Percentiles rank a stretch among this genome's conserved stretches.
Evolutionary conservation across 1,140 invertebrate species (phyloP).

Genomic region (Drosophila sulfurigaster): DNA sequence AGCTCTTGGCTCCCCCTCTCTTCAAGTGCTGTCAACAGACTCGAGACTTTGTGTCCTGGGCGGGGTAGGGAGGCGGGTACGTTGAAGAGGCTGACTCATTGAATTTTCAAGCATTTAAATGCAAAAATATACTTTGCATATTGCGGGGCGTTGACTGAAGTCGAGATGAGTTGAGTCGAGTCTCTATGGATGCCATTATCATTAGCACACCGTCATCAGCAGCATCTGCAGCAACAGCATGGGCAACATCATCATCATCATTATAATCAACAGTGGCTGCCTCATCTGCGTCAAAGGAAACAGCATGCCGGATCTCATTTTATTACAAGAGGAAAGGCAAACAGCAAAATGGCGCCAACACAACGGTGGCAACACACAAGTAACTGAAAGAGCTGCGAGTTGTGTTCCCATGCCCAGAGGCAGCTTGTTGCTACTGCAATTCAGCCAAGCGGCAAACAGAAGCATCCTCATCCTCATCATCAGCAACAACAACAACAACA

Average conservation of each 20-base stretch:
- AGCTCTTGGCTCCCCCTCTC: slow-evolving; percentile 6
- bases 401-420: slow-evolving; percentile 17
- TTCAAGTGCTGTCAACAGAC: slow-evolving; percentile 60
- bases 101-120: slow-evolving; percentile 72
- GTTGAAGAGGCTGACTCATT: slow-evolving; percentile 30
- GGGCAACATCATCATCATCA: slow-evolving; percentile 1
- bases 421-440: slow-evolving; percentile 56
- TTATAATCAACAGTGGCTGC: slow-evolving; percentile 1
- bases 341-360: slow-evolving; percentile 81
- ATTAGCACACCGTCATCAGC: slow-evolving; percentile 52
- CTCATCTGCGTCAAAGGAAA: slow-evolving; percentile 47
- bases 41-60: background rate
- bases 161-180: background rate
- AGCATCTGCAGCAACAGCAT: slow-evolving; percentile 16
- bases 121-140: slow-evolving; percentile 52
- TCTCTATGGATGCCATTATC: slow-evolving; percentile 59
- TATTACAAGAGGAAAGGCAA: slow-evolving; percentile 81
- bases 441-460: slow-evolving; percentile 56
- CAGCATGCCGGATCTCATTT: slow-evolving; percentile 74
- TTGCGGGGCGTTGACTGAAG: background rate
- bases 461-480: slow-evolving; percentile 21
- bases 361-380: slow-evolving; percentile 30
- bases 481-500: background rate
- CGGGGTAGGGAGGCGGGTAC: background rate
- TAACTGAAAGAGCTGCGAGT: background rate